These are phyloP conservation scores for Rhinogobius similis DNA, from an alignment of 2,113 vertebrate species.

Conservation along the genomic window DNA sequence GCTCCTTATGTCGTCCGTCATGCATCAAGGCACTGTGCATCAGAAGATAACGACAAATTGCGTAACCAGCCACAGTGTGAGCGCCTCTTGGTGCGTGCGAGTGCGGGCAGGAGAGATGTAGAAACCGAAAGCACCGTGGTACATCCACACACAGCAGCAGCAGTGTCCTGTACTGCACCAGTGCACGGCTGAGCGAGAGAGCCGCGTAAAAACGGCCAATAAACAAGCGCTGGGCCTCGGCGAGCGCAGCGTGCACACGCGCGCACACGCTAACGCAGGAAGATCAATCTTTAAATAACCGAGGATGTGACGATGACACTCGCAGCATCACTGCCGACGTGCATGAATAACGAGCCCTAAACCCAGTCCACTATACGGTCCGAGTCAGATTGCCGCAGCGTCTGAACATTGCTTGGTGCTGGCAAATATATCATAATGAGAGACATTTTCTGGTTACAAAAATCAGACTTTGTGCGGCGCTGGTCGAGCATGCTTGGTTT, in stretches of 20 bases:
- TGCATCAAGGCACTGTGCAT: slow-evolving; percentile 39
- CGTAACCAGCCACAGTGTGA: slow-evolving; percentile 58
- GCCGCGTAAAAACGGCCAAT: slow-evolving; percentile 56
- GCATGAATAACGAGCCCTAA: slow-evolving; percentile 63
- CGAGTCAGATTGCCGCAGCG: slow-evolving; percentile 78
- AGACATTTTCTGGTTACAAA: slow-evolving; percentile 44
- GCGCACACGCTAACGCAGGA: slow-evolving; percentile 46
- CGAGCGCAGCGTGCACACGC: slow-evolving; percentile 16
- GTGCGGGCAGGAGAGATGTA: slow-evolving; percentile 11
- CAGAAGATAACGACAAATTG: slow-evolving; percentile 67
- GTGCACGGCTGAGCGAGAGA: slow-evolving; percentile 51
- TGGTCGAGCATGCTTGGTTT: slow-evolving; percentile 52
- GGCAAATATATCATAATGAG: slow-evolving; percentile 50
- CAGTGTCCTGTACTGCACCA: slow-evolving; percentile 62
- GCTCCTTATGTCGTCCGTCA: slow-evolving; percentile 25
- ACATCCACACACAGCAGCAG: slow-evolving; percentile 45
- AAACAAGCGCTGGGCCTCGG: slow-evolving; percentile 65
- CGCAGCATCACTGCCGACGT: slow-evolving; percentile 71
- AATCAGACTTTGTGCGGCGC: slow-evolving; percentile 50
- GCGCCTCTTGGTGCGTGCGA: slow-evolving; percentile 18
- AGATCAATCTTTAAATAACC: slow-evolving; percentile 78
- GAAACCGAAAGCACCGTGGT: slow-evolving; percentile 52
- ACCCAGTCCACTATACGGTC: slow-evolving; percentile 44
- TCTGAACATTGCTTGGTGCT: slow-evolving; percentile 54
- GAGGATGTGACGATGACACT: slow-evolving; percentile 75